Base-by-base conservation (phyloP, 1,140 invertebrate genomes). In the Drosophila subobscura region DNA sequence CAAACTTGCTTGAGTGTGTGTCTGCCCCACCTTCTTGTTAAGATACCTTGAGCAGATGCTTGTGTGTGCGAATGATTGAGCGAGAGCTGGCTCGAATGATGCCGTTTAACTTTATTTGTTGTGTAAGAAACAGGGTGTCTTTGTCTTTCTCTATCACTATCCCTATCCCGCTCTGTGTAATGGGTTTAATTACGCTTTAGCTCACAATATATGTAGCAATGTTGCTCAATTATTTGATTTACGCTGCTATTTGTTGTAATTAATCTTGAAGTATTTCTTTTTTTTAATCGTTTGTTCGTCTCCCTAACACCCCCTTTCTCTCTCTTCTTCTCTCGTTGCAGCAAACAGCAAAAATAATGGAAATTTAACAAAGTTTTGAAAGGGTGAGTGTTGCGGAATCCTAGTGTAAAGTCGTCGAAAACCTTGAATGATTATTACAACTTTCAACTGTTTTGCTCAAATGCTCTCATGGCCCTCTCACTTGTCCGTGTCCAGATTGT, bases 281-380 rank as follows among this genome's bases (percentile, higher is more conserved):
- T 52, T 23, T 46, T 51, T 73, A 56, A 55, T 45, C 14, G 33
- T 6, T 20, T 27, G 6, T 33, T 29, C 63, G 61, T 61, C 55
- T 53, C 49, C 42, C 8, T 33, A 3, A 10, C 29, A 33, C 16
- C 16, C 16, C 16, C 16, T 20, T 20, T 20, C 16, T 20, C 16
- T 33, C 8, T 29, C 25, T 5, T 27, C 54, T 56, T 47, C 73
- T 85, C 61, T 77, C 61, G 49, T 85, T 85, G 51, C 65, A 85
- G 81, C 81, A 67, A 86, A 85, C 67, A 74, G 56, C 58, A 53
- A 59, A 72, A 75, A 84, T 85, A 81, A 85, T 85, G 81, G 81
- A 86, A 80, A 77, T 77, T 86, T 85, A 85, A 81, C 74, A 85
- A 64, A 70, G 61, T 81, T 57, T 70, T 59, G 27, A 85, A 71